Conservation (phyloP, 2,797 vertebrate species). For the Arnoldichthys spilopterus region DNA sequence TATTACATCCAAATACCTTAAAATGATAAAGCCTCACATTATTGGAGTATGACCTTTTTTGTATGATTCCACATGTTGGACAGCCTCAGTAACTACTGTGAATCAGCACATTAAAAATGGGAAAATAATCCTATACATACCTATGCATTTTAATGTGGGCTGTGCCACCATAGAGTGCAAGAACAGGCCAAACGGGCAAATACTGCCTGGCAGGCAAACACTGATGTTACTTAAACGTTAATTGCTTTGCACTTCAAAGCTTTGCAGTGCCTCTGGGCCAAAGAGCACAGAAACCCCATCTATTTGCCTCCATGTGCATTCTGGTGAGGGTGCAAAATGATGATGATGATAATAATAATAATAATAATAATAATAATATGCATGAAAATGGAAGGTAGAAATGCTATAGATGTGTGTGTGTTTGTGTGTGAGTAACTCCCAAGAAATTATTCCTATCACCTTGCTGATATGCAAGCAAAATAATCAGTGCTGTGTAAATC, state of each 20-base stretch:
- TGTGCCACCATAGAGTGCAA: constrained; percentile 23
- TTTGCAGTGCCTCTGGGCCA: constrained; percentile 60
- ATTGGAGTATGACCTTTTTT: not conserved
- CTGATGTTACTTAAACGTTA: constrained; percentile 69
- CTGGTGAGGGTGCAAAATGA: constrained; percentile 61
- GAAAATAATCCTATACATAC: constrained; percentile 19
- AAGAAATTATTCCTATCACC: constrained; percentile 62
- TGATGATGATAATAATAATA: constrained; percentile 61
- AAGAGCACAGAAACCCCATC: constrained; percentile 57
- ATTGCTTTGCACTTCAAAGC: constrained; percentile 79
- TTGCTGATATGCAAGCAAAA: constrained; percentile 38
- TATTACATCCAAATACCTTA: not conserved
- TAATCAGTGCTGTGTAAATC: constrained; percentile 7
- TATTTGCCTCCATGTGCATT: constrained; percentile 68
- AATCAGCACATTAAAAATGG: not conserved
- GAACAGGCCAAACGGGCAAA: constrained; percentile 32
- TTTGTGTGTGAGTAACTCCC: constrained; percentile 47
- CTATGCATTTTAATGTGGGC: constrained; percentile 45
- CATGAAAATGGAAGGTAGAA: constrained; percentile 30
- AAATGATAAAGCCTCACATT: not conserved
- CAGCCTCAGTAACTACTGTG: not conserved
- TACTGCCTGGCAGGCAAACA: constrained; percentile 57
- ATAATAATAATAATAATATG: constrained; percentile 64
- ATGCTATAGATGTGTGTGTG: not conserved
- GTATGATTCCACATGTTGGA: not conserved